Evolutionary conservation across 2,113 vertebrate genomes (phyloP), one percentile per base, ranked within the genome.

Genomic region (Lagopus leucura): DNA sequence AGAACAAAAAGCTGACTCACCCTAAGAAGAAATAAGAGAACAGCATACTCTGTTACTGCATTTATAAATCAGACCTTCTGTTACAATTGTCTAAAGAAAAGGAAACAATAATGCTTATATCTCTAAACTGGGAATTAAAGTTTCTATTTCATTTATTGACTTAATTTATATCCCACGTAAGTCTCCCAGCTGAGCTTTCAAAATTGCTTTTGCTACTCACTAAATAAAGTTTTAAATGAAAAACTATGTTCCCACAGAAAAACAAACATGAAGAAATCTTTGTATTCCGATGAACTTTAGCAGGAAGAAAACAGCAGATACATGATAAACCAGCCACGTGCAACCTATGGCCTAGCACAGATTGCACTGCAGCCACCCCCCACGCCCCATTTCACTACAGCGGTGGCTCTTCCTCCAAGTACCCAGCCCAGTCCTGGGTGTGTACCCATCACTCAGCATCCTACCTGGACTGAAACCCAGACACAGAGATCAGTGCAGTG

Each of bases 1-100:
- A 90, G 61, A 67, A 81, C 83, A 76, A 81, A 63, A 93, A 91
- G 73, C 80, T 96, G 93, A 94, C 80, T 93, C 95, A 94, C 11
- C 9, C 70, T 89, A 78, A 54, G 73, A 38, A 73, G 63, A 94
- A 95, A 82, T 84, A 63, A 93, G 88, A 96, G 83, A 83, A 88
- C 70, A 92, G 48, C 52, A 72, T 81, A 78, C 9, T 1, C 57
- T 61, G 57, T 24, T 83, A 75, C 21, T 65, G 57, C 61, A 88
- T 86, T 95, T 60, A 78, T 61, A 89, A 76, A 88, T 40, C 8
- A 75, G 63, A 81, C 20, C 34, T 90, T 90, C 85, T 86, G 22
- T 78, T 84, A 75, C 61, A 86, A 47, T 17, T 22, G 16, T 77
- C 60, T 77, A 84, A 90, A 93, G 64, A 81, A 88, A 95, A 92